A percentile compares a stretch with the other conserved stretches of the same genome.
phyloP scores from a whole-genome alignment of 2,888 invertebrate species.

The Choreutis nemorana region DNA sequence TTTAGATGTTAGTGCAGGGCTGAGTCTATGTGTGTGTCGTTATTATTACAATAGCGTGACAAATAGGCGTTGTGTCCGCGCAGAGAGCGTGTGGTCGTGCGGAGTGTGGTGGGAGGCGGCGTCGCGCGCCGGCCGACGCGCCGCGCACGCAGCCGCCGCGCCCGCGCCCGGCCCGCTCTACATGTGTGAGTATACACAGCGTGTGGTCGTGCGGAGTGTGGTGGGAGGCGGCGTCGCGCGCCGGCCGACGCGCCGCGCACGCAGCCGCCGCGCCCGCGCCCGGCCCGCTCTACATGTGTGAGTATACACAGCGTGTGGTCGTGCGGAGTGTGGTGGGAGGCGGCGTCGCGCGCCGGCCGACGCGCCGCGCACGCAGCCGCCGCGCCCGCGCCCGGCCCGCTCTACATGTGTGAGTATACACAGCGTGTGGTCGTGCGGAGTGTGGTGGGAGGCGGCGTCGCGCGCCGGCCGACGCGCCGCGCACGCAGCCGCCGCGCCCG shows the following conservation, averaged over 20 bases:
- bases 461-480: slow-evolving; percentile 42
- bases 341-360: slow-evolving; percentile 19
- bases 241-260: not conserved
- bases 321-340: slow-evolving; percentile 27
- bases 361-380: slow-evolving; percentile 61
- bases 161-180: slow-evolving; percentile 32
- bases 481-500: slow-evolving; percentile 49
- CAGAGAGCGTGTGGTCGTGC: slow-evolving; percentile 13
- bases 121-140: slow-evolving; percentile 29
- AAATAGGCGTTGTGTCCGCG: no score
- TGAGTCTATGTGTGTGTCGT: no score
- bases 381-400: slow-evolving; percentile 31
- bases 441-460: slow-evolving; percentile 25
- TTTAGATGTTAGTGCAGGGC: no score
- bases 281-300: not conserved
- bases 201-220: no score
- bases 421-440: slow-evolving; percentile 10
- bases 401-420: slow-evolving; percentile 32
- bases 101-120: slow-evolving; percentile 27
- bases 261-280: slow-evolving; percentile 10
- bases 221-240: no score
- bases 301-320: slow-evolving; percentile 14
- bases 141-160: slow-evolving; percentile 58
- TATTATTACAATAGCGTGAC: no score
- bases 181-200: slow-evolving; percentile 24